Evolutionary conservation across 2,113 vertebrate genomes (phyloP), one percentile per base, ranked within the genome.

Genomic region (Cygnus buccinator): DNA sequence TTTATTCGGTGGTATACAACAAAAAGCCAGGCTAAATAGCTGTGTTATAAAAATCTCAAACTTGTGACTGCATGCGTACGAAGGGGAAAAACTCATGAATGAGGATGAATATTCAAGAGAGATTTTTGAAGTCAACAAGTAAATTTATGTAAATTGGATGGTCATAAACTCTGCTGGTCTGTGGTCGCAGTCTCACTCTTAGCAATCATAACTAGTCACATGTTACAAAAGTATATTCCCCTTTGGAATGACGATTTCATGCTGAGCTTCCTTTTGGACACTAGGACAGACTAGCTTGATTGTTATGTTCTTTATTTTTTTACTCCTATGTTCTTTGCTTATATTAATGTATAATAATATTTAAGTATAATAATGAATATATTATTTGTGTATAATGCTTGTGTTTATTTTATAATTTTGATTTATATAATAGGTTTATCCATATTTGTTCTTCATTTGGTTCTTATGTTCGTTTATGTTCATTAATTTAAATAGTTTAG

Each of bases 131-230:
- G 22, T 41, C 0, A 3, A 52, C 33, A 18, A 39, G 65, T 26
- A 65, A 8, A 31, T 74, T 58, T 29, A 35, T 67, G 9, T 55
- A 67, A 28, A 13, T 8, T 20, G 16, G 71, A 50, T 67, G 12
- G 4, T 75, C 66, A 16, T 16, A 29, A 48, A 66, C 29, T 54
- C 10, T 48, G n/a, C 6, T 66, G 14, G 20, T 74, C 39, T 77
- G 0, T 37, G 6, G 19, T 70, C 58, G 5, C 54, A 70, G 33
- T 63, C 61, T 71, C 0, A 0, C n/a, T 76, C 71, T 83, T 48
- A 76, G 44, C 70, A 78, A 35, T 57, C 14, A 5, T 28, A 54
- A 37, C 3, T 17, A 13, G 17, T 21, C n/a, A 71, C 61, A 62
- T 20, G 11, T 29, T 71, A 33, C 55, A 35, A 16, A 73, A 46